Conservation (phyloP, 2,888 invertebrate species). For the Eupithecia insigniata region DNA sequence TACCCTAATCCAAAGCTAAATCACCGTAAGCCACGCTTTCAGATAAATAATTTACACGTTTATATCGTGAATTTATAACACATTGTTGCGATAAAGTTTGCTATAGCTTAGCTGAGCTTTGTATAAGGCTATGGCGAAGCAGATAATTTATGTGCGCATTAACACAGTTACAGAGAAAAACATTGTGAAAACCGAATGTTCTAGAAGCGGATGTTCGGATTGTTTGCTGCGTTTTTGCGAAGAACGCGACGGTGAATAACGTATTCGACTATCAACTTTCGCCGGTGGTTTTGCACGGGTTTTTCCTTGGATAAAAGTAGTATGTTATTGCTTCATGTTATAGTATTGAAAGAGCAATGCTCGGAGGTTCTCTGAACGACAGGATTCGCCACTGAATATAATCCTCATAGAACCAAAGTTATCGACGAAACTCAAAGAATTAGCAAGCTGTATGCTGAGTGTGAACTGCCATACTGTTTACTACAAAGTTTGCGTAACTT, state of each 20-base stretch:
- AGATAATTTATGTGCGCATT: conserved; percentile 7
- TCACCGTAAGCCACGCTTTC: conserved; percentile 42
- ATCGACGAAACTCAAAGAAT: neutral
- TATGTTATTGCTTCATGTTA: neutral
- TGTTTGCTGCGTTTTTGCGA: neutral
- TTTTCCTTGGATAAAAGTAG: neutral
- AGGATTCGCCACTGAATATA: neutral
- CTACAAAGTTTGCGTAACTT: no score
- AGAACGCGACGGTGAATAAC: neutral
- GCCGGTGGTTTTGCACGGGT: neutral
- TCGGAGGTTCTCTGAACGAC: neutral
- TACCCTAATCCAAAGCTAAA: conserved; percentile 40
- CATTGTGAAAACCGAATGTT: neutral
- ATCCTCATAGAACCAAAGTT: neutral
- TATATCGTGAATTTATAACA: conserved; percentile 15
- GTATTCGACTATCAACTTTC: neutral
- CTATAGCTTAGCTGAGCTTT: conserved; percentile 16
- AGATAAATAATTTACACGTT: conserved; percentile 42
- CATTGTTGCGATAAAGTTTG: conserved; percentile 11
- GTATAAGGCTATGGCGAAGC: conserved; percentile 3
- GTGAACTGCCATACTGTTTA: no score
- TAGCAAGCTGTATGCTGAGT: neutral
- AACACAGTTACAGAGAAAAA: conserved; percentile 9
- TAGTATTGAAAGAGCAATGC: neutral
- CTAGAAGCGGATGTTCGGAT: neutral